phyloP scores from a whole-genome alignment of 2,113 vertebrate genomes.

The Mirounga angustirostris region DNA sequence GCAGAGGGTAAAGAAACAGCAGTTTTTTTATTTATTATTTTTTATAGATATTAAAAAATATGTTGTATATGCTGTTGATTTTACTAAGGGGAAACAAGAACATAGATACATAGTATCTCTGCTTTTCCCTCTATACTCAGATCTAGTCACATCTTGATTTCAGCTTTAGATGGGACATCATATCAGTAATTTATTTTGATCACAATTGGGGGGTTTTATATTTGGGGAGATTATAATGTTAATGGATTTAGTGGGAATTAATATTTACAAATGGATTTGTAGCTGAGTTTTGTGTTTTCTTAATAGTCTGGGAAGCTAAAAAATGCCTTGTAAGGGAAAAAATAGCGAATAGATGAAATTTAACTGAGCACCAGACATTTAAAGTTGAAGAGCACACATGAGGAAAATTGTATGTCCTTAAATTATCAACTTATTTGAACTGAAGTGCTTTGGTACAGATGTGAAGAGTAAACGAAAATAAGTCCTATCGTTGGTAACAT shows the following conservation, averaged over 20 bases:
- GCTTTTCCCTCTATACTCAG: neutral
- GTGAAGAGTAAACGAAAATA: slow-evolving; percentile 66
- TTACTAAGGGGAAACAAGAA: neutral
- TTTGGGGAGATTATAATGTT: slow-evolving; percentile 2
- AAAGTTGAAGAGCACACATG: slow-evolving; percentile 64
- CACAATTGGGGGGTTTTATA: neutral
- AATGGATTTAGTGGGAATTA: neutral
- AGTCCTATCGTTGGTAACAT: slow-evolving; percentile 57
- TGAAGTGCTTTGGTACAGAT: slow-evolving; percentile 73
- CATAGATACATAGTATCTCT: slow-evolving; percentile 7
- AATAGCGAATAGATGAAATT: slow-evolving; percentile 72
- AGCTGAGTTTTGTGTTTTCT: slow-evolving; percentile 36
- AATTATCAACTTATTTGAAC: slow-evolving; percentile 65
- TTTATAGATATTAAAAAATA: slow-evolving; percentile 10
- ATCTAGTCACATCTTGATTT: neutral
- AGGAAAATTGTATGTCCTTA: slow-evolving; percentile 63
- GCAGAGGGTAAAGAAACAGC: neutral
- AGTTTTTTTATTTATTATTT: slow-evolving; percentile 35
- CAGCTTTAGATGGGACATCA: neutral
- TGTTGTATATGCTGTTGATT: neutral
- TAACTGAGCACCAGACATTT: slow-evolving; percentile 65
- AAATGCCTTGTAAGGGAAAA: slow-evolving; percentile 51
- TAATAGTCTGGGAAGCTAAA: slow-evolving; percentile 52
- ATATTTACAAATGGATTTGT: slow-evolving; percentile 53
- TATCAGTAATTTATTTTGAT: slow-evolving; percentile 50